Base-by-base conservation (phyloP, 2,888 invertebrate genomes). In the Polyommatus icarus region DNA sequence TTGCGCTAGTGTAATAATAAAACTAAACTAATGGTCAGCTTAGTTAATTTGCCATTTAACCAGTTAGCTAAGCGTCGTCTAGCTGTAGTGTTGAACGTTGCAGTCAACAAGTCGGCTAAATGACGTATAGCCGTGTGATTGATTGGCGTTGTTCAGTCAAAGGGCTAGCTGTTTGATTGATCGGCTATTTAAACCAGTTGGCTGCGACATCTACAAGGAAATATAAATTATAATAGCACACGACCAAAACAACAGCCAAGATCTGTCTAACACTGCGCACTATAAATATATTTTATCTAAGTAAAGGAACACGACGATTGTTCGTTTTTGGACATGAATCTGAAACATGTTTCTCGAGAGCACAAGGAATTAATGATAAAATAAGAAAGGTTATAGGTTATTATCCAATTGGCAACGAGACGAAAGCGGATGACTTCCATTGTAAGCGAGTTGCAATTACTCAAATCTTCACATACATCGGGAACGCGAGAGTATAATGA, bases 391-490 rank as follows among this genome's bases (percentile, higher is more conserved):
- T 32, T 15, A 32, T 67, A 67, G 67, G 32, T 67, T 32, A 32
- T 67, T 54, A 75, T 75, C 29, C 54, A 75, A 29, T 75, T 75
- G 75, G 50, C 29, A 75, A 50, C 24, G 46, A 75, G 54, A 29
- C 75, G 75, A 75, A 75, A 75, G 75, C 75, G 75, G 46, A 75
- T 15, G 18, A 8, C 24, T 54, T 29, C 20, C 29, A 75, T 75
- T 75, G 75, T 29, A 75, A 75, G 50, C 29, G 40, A 72, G 40
- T 72, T 72, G 40, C 72, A 72, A 72, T 72, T 40, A 72, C 72
- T 20, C n/a, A 36, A 71, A 72, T 72, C 20, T 40, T 36, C 29
- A 54, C 24, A 29, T 73, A 54, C 10, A 54, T 24, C 24, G 29
- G 54, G 54, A 50, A 50, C 20, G 54, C 7, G 29, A 12, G 20